phyloP scores from a whole-genome alignment of 2,888 invertebrate genomes.

The Strigamia crassipes region DNA sequence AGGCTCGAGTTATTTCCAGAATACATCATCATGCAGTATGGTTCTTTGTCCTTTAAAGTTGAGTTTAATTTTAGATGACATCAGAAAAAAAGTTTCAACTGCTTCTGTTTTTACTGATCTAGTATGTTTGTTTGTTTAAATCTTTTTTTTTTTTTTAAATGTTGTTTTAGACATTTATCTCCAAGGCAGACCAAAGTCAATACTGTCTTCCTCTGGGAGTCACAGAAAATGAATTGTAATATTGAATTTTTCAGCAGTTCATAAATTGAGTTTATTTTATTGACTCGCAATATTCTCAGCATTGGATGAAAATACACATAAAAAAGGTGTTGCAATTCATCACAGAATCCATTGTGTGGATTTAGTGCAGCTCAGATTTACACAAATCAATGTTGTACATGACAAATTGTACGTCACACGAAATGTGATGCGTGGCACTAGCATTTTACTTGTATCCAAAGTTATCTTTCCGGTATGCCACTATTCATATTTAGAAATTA shows the following conservation, averaged over 20 bases:
- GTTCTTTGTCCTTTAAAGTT: neutral
- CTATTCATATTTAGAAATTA: no score
- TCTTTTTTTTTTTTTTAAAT: neutral
- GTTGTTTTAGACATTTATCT: no score
- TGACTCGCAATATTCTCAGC: neutral
- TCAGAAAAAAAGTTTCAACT: neutral
- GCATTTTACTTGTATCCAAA: no score
- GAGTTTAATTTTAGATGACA: neutral
- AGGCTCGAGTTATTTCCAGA: no score
- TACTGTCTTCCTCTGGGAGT: neutral
- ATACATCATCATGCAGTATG: neutral
- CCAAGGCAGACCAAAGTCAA: neutral
- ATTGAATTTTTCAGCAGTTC: neutral
- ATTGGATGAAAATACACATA: neutral
- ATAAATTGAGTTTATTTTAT: slow-evolving; percentile 1
- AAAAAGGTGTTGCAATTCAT: slow-evolving; percentile 1
- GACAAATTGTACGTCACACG: neutral
- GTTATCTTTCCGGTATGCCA: no score
- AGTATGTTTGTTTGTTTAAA: neutral
- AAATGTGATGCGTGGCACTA: neutral
- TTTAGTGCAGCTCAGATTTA: neutral
- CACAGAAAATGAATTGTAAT: neutral
- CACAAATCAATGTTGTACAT: neutral
- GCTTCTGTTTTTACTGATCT: slow-evolving; percentile 1
- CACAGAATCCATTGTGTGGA: neutral